Evolutionary conservation across 1,140 invertebrate genomes (phyloP).

Genomic region (Ceratina calcarata): DNA sequence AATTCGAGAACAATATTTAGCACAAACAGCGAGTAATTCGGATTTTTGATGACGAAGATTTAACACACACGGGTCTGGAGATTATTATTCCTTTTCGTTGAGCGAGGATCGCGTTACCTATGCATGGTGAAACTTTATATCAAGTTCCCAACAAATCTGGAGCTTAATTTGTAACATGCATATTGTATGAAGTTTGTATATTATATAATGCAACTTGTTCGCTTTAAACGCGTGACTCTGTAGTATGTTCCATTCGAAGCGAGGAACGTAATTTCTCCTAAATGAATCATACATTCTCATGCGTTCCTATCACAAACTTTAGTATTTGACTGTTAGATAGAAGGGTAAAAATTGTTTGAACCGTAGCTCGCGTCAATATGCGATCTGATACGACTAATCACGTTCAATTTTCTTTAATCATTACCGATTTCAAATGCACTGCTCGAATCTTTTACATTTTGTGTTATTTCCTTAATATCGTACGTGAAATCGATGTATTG

Average conservation of each 20-base stretch:
- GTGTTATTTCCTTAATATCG: too few species aligned
- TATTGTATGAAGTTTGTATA: background rate
- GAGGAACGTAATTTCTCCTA: background rate
- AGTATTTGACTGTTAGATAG: too few species aligned
- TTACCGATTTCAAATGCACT: too few species aligned
- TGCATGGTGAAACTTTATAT: slow-evolving; percentile 21
- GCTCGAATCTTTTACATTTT: too few species aligned
- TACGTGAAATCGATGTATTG: too few species aligned
- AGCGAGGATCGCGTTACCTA: background rate
- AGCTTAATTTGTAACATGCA: slow-evolving; percentile 18
- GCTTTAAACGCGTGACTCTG: background rate
- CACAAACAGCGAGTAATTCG: background rate
- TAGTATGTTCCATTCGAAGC: background rate
- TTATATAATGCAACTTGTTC: background rate
- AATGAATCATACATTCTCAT: background rate
- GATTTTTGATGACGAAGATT: slow-evolving; percentile 7
- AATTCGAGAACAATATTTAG: too few species aligned
- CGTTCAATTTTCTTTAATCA: too few species aligned
- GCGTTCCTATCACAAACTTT: background rate
- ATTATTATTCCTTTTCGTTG: slow-evolving; percentile 8
- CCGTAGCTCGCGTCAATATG: too few species aligned
- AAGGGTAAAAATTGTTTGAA: too few species aligned
- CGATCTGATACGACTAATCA: too few species aligned
- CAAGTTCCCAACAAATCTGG: slow-evolving; percentile 9
- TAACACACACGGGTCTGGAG: background rate